Percentiles rank a stretch among this genome's conserved stretches.
Conservation (phyloP, 92 coral and sea anemone species). For the Heteractis magnifica region DNA sequence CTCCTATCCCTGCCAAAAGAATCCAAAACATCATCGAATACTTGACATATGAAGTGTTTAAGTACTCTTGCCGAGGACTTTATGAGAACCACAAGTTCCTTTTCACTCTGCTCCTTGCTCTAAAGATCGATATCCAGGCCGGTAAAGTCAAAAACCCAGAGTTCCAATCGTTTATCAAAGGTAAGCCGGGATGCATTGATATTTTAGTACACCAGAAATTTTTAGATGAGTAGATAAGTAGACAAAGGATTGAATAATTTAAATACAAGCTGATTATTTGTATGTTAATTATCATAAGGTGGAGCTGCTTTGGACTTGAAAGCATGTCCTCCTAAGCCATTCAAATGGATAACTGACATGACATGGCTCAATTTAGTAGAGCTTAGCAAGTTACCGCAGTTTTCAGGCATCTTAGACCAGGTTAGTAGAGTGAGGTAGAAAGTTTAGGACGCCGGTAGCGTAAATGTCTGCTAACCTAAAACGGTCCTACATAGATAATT, state of each 20-base stretch:
- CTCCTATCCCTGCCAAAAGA: conserved; percentile 86
- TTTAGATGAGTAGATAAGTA: no score
- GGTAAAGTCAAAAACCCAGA: conserved; percentile 71
- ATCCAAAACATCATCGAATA: conserved; percentile 92
- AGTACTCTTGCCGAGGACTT: conserved; percentile 88
- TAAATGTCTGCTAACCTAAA: no score
- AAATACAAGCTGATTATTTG: not conserved
- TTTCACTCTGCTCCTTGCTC: conserved; percentile 79
- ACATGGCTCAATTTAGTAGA: conserved; percentile 90
- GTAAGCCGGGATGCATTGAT: conserved; percentile 14
- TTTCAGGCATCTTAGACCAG: conserved; percentile 95
- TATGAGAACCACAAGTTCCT: conserved; percentile 91
- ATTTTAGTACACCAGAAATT: not conserved
- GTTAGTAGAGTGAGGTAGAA: conserved; percentile 47
- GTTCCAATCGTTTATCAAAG: conserved; percentile 80
- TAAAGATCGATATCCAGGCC: conserved; percentile 84
- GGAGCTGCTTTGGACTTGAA: conserved; percentile 90
- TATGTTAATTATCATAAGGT: conserved; percentile 45
- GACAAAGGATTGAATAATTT: no score
- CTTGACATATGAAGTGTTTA: conserved; percentile 84
- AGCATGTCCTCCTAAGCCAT: conserved; percentile 84
- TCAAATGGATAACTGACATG: conserved; percentile 94
- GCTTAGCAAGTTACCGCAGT: conserved; percentile 83
- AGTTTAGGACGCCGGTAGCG: not conserved
- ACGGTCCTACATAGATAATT: not conserved